Evolutionary conservation across 2,888 invertebrate genomes (phyloP), one percentile per base, ranked within the genome.

Genomic region (Drosophila anomelani): DNA sequence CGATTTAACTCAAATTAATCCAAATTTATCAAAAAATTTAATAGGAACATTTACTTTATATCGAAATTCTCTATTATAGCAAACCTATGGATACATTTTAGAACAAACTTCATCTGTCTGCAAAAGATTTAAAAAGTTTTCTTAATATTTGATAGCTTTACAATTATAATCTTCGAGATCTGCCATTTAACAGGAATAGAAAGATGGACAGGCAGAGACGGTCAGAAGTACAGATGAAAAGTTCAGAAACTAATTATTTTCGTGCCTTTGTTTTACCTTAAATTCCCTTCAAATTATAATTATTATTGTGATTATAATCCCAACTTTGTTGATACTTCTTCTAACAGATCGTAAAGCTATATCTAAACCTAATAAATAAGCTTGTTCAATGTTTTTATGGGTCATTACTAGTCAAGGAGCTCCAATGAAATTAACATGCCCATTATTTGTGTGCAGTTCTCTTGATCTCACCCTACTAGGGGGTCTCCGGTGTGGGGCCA

Each of bases 391-490:
- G 23, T 10, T 17, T 36, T 63, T 8, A 39, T 36, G 26, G 41
- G 26, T 23, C 51, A 53, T 53, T 53, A 36, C 34, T 36, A 53
- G 51, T 53, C 51, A 53, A 53, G 51, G 51, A 53, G 70, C 69
- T 63, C 72, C 46, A 68, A 63, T 78, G 55, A 75, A 72, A 77
- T 88, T 77, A 85, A 76, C 77, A 75, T 61, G 61, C 44, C 66
- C 88, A 85, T 85, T 79, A 84, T 79, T 89, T 77, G 75, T 78
- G 79, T 34, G 63, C 36, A 32, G 58, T 44, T 44, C 55, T 43
- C 66, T 61, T 56, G 64, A 66, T 66, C 69, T 66, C 15, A 13
- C 51, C 36, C 53, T 23, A 44, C 68, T 32, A 53, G 46, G 46
- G 66, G 53, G 85, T 43, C 66, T n/a, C 17, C n/a, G 38, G 55